Percentiles rank a stretch among this genome's conserved stretches.
Evolutionary conservation across 2,888 invertebrate species (phyloP).

Genomic region (Sipha maydis): DNA sequence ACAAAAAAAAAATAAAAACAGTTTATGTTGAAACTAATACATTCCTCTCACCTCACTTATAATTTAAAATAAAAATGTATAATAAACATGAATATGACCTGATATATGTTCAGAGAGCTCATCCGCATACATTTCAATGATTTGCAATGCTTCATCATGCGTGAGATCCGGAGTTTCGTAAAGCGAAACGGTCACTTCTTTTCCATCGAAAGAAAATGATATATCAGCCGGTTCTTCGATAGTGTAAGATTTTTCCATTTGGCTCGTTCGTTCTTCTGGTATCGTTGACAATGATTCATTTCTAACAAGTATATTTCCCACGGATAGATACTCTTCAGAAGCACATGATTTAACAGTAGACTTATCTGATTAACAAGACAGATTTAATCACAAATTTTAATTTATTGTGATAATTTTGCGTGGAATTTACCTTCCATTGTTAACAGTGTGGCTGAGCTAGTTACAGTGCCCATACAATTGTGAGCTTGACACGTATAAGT

Average conservation of each 20-base stretch:
- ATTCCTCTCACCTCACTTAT: too few relatives aligned
- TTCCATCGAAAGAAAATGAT: slow-evolving; percentile 90
- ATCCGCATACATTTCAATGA: slow-evolving; percentile 94
- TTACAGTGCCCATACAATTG: slow-evolving; percentile 90
- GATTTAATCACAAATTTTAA: background rate
- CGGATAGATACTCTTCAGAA: slow-evolving; percentile 47
- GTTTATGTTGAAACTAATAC: too few relatives aligned
- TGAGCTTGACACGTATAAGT: slow-evolving; percentile 91
- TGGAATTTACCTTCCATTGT: slow-evolving; percentile 82
- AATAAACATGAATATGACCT: slow-evolving; percentile 67
- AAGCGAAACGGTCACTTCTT: slow-evolving; percentile 88
- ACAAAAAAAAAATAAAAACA: too few relatives aligned
- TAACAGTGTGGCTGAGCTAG: slow-evolving; percentile 86
- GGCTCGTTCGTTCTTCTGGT: slow-evolving; percentile 89
- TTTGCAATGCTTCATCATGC: slow-evolving; percentile 90
- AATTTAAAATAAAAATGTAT: too few relatives aligned
- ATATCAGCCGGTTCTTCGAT: slow-evolving; percentile 84
- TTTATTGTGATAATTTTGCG: too few relatives aligned
- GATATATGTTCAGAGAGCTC: slow-evolving; percentile 88
- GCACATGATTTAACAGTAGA: slow-evolving; percentile 46
- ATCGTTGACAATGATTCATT: slow-evolving; percentile 86
- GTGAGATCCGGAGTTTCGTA: slow-evolving; percentile 93
- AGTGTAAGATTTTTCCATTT: slow-evolving; percentile 76
- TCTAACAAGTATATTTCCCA: slow-evolving; percentile 22
- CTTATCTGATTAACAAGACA: slow-evolving; percentile 30